Evolutionary conservation across 2,797 vertebrate genomes (phyloP).

Genomic region (Coilia nasus): DNA sequence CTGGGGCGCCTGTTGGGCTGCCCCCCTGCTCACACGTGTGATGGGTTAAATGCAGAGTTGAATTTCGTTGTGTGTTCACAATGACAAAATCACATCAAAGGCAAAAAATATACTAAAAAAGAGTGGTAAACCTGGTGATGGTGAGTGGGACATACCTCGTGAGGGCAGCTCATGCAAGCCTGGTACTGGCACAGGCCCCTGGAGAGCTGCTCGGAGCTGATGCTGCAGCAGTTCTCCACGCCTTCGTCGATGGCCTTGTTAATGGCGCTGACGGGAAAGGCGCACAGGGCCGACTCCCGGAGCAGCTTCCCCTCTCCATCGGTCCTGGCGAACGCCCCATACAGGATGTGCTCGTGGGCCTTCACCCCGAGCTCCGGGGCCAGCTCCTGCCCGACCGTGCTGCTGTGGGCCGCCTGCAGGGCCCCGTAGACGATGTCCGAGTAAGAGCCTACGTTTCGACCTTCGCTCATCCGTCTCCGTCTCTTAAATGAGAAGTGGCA

Average conservation of each 20-base stretch:
- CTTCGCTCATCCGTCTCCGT: slow-evolving; percentile 55
- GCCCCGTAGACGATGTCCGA: slow-evolving; percentile 82
- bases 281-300: slow-evolving; percentile 84
- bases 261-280: slow-evolving; percentile 83
- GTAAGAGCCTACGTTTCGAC: slow-evolving; percentile 29
- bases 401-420: slow-evolving; percentile 85
- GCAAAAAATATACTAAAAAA: too few relatives aligned
- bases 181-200: slow-evolving; percentile 91
- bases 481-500: slow-evolving; percentile 88
- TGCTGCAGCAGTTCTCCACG: slow-evolving; percentile 82
- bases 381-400: slow-evolving; percentile 77
- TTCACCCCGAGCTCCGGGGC: slow-evolving; percentile 80
- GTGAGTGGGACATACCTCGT: slow-evolving; percentile 71
- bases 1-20: too few relatives aligned
- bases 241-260: slow-evolving; percentile 81
- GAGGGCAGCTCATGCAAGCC: slow-evolving; percentile 83
- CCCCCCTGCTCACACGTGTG: too few relatives aligned
- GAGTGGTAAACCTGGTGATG: too few relatives aligned
- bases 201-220: slow-evolving; percentile 68
- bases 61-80: too few relatives aligned
- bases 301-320: slow-evolving; percentile 61
- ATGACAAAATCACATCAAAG: too few relatives aligned
- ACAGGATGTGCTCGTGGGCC: slow-evolving; percentile 80
- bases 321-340: slow-evolving; percentile 83
- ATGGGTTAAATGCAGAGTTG: too few relatives aligned